Evolutionary conservation across 1,140 invertebrate genomes (phyloP).

Genomic region (Mizuhopecten yessoensis): DNA sequence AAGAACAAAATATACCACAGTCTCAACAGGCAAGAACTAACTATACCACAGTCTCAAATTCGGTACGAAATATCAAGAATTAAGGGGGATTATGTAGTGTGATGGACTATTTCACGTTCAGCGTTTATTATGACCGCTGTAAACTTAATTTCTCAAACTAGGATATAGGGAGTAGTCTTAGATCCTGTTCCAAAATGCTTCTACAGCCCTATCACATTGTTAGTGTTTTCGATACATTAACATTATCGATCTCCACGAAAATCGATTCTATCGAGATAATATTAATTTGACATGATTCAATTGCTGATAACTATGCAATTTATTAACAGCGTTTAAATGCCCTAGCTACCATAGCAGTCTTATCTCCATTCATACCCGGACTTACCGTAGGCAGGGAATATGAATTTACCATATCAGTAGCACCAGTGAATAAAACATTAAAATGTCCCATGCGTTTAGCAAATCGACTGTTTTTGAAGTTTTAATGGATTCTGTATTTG

Average conservation of each 20-base stretch:
- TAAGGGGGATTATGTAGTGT: too few species aligned
- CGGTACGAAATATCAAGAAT: too few species aligned
- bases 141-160: too few species aligned
- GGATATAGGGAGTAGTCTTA: too few species aligned
- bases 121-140: too few species aligned
- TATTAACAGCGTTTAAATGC: neutral
- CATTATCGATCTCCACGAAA: neutral
- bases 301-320: neutral
- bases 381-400: neutral
- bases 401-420: constrained; percentile 16
- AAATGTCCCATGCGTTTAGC: neutral
- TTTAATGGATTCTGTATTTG: constrained; percentile 9
- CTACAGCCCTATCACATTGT: neutral
- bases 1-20: too few species aligned
- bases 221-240: neutral
- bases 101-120: too few species aligned
- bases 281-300: neutral
- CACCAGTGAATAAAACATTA: neutral
- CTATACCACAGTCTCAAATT: too few species aligned
- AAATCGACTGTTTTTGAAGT: neutral
- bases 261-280: neutral
- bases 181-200: neutral
- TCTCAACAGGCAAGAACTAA: too few species aligned
- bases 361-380: neutral
- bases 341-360: neutral